Evolutionary conservation across 2,113 vertebrate species (phyloP).

Genomic region (Gadus macrocephalus): DNA sequence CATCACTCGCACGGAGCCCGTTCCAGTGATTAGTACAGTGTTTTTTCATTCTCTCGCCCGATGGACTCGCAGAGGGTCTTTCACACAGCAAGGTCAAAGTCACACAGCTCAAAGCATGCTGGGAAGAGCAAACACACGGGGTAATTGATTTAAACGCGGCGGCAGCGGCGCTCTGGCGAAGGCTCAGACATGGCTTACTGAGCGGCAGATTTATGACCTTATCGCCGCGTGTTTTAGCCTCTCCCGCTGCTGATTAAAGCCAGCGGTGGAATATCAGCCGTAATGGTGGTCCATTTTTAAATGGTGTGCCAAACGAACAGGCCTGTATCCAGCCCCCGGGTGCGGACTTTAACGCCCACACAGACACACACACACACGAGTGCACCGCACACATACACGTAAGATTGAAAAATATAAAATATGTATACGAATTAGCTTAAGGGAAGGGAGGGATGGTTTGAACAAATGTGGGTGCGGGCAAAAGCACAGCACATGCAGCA

Average conservation of each 20-base stretch:
- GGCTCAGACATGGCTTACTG: slow-evolving; percentile 31
- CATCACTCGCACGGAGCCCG: slow-evolving; percentile 11
- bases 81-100: slow-evolving; percentile 45
- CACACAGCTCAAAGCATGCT: slow-evolving; percentile 22
- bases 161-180: slow-evolving; percentile 2
- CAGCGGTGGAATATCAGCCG: not conserved
- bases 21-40: slow-evolving; percentile 45
- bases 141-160: slow-evolving; percentile 44
- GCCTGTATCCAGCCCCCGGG: too few species aligned
- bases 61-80: slow-evolving; percentile 25
- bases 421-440: too few species aligned
- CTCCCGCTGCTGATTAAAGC: slow-evolving; percentile 21
- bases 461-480: not conserved
- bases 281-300: too few species aligned
- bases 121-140: slow-evolving; percentile 37
- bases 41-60: slow-evolving; percentile 9
- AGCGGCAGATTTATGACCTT: slow-evolving; percentile 29
- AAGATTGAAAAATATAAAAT: too few species aligned
- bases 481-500: slow-evolving; percentile 2
- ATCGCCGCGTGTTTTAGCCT: slow-evolving; percentile 9
- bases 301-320: too few species aligned
- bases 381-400: slow-evolving; percentile 11
- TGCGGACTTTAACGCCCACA: slow-evolving; percentile 8
- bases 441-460: too few species aligned
- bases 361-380: slow-evolving; percentile 5